A percentile compares a stretch with the other conserved stretches of the same genome.
Evolutionary conservation across 2,888 invertebrate genomes (phyloP).

Genomic region (Dinocampus coccinellae): DNA sequence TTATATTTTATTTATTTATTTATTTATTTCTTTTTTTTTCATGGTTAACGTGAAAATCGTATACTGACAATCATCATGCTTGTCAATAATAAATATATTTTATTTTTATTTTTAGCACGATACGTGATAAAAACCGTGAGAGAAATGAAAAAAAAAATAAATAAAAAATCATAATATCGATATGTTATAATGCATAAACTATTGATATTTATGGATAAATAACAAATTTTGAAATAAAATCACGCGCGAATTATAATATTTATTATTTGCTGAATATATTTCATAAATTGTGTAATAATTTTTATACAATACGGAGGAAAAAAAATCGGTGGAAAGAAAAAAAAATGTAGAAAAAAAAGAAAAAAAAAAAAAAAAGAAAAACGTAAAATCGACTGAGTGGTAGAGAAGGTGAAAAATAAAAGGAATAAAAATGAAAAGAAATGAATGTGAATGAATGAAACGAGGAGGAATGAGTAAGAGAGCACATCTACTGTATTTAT

Average conservation of each 20-base stretch:
- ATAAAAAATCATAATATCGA: no score
- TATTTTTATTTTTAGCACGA: no score
- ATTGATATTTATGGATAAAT: neutral
- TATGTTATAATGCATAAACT: no score
- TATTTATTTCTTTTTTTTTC: no score
- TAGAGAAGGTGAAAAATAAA: neutral
- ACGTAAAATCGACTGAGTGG: no score
- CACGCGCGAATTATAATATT: neutral
- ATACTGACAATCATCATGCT: no score
- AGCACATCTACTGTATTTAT: no score
- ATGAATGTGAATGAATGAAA: neutral
- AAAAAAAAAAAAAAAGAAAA: no score
- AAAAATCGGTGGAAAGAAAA: neutral
- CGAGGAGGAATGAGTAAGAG: neutral
- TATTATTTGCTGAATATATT: neutral
- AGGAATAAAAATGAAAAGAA: neutral
- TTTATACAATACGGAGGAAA: constrained; percentile 3
- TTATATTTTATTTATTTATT: no score
- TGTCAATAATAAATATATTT: no score
- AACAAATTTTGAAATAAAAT: neutral
- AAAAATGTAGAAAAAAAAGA: neutral
- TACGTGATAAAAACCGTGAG: no score
- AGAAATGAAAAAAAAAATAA: neutral
- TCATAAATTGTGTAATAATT: constrained; percentile 31
- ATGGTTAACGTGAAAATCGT: no score